A percentile compares a stretch with the other conserved stretches of the same genome.
Conservation (phyloP, 2,113 vertebrate species). For the Chelonoidis abingdonii region DNA sequence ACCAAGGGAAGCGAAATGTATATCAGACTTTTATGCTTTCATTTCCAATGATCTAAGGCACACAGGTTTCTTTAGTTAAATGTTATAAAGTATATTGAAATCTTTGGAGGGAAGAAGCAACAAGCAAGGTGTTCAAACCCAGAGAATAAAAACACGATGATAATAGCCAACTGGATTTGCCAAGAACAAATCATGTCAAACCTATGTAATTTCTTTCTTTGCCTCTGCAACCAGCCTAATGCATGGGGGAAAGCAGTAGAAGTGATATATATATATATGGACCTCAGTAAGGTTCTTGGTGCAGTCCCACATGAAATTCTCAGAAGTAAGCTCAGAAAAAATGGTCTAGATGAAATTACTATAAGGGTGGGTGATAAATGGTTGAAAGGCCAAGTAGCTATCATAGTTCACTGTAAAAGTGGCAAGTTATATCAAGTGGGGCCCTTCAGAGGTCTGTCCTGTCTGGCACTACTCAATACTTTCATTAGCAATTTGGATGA, state of each 20-base stretch:
- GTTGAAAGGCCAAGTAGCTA: background rate
- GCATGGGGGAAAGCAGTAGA: background rate
- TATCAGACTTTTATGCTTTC: background rate
- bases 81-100: background rate
- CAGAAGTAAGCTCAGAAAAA: background rate
- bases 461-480: background rate
- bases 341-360: background rate
- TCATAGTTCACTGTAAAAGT: background rate
- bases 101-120: background rate
- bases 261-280: background rate
- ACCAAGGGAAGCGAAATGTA: background rate
- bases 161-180: background rate
- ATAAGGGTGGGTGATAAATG: background rate
- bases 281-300: background rate
- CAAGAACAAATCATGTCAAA: background rate
- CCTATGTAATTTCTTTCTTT: background rate
- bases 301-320: background rate
- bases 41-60: fast-evolving
- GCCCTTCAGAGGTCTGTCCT: background rate
- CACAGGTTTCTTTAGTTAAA: background rate
- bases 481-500: background rate
- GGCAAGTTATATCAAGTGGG: background rate
- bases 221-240: background rate
- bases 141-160: background rate
- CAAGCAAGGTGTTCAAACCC: background rate